Evolutionary conservation across 2,113 vertebrate genomes (phyloP).

Genomic region (Megalops atlanticus): DNA sequence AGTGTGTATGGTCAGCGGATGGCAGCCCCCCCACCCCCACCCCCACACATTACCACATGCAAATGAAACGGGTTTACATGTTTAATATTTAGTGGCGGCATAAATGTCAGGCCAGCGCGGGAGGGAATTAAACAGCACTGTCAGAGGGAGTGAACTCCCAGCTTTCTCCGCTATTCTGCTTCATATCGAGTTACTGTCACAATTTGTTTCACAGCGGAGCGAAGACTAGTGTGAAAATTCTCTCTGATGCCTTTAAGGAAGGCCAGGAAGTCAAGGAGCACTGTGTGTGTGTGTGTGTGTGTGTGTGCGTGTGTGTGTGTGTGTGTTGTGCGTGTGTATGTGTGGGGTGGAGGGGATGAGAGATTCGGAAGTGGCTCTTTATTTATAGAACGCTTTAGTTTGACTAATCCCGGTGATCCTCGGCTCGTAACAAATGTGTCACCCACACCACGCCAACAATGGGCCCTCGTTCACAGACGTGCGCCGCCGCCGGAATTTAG

Average conservation of each 20-base stretch:
- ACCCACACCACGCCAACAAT: constrained; percentile 48
- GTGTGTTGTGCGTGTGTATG: neutral
- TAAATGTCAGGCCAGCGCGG: constrained; percentile 74
- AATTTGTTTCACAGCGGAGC: constrained; percentile 70
- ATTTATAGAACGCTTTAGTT: constrained; percentile 57
- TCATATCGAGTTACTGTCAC: constrained; percentile 81
- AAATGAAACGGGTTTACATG: constrained; percentile 78
- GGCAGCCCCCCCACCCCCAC: neutral
- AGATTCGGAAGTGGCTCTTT: constrained; percentile 55
- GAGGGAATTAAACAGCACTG: constrained; percentile 78
- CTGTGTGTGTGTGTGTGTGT: neutral
- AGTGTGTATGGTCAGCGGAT: no score
- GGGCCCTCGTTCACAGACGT: constrained; percentile 9
- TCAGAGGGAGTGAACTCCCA: constrained; percentile 73
- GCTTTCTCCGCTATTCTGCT: constrained; percentile 76
- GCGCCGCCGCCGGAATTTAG: constrained; percentile 36
- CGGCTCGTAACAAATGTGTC: constrained; percentile 59
- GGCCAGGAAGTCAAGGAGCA: constrained; percentile 60
- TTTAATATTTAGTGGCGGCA: constrained; percentile 80
- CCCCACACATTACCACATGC: constrained; percentile 72
- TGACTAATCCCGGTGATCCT: constrained; percentile 60
- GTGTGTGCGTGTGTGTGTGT: neutral
- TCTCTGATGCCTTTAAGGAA: constrained; percentile 69
- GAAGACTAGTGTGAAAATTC: constrained; percentile 69
- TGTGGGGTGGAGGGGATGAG: neutral